Evolutionary conservation across 2,113 vertebrate genomes (phyloP), one percentile per base, ranked within the genome.

Genomic region (Herpetotheres cachinnans): DNA sequence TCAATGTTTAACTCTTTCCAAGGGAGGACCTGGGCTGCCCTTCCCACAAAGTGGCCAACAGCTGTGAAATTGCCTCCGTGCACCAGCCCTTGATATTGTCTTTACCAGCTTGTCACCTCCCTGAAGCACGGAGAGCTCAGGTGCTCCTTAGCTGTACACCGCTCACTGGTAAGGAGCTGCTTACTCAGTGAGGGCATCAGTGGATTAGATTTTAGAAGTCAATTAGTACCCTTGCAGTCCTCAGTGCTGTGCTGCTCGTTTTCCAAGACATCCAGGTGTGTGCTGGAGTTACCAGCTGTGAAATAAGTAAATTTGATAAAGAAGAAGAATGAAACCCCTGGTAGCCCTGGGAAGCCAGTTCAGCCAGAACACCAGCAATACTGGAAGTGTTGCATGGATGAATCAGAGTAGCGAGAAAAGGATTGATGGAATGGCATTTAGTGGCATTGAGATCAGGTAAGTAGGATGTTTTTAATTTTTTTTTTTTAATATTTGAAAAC

Each of bases 141-240:
- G 26, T 55, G 29, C 16, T 81, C 17, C 80, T 83, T 20, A 50
- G 32, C 26, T 80, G 34, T 77, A 13, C 12, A 3, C 16, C 54
- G 67, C 25, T 83, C 0, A 0, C 19, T 0, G 4, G 9, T 0
- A 1, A 77, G 49, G 50, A 92, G 40, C 27, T 36, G 9, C 24
- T 83, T 70, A 30, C 34, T 25, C 16, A 17, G 9, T 16, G 21
- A 69, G 49, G 16, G 36, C 11, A n/a, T 49, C 18, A 69, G 27
- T 61, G 34, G 7, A 25, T 65, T 65, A 56, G 7, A 38, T 52
- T 55, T 80, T 50, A 70, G 32, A 80, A 80, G 27, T 36, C 67
- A 20, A 0, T 58, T n/a, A 44, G 19, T 34, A 49, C 6, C 5
- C 22, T 54, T 82, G 9, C 9, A 34, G 1, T 40, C 5, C 52